A percentile compares a stretch with the other conserved stretches of the same genome.
Conservation (phyloP, 2,113 vertebrate species). For the Chelonoidis abingdonii region DNA sequence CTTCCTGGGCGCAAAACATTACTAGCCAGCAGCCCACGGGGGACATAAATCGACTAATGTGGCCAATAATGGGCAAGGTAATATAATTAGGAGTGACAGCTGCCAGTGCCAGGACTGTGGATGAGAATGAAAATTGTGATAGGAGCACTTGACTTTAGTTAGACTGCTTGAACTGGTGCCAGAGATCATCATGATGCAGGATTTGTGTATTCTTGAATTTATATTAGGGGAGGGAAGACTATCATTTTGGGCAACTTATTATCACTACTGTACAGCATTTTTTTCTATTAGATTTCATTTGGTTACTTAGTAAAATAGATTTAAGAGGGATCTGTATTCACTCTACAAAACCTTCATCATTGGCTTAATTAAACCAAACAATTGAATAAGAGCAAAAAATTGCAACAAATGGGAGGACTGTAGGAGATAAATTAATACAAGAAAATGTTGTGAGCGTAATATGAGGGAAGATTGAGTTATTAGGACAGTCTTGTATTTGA, state of each 20-base stretch:
- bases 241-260: not conserved
- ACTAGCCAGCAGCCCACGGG: not conserved
- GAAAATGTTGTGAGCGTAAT: not conserved
- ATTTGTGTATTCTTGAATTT: not conserved
- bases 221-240: not conserved
- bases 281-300: not conserved
- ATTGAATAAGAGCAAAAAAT: not conserved
- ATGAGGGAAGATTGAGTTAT: not conserved
- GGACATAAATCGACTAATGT: not conserved
- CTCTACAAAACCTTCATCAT: not conserved
- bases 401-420: not conserved
- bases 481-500: not conserved
- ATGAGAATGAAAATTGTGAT: not conserved
- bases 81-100: not conserved
- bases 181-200: not conserved
- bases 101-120: not conserved
- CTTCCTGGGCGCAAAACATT: not conserved
- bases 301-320: not conserved
- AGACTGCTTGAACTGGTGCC: not conserved
- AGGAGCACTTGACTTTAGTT: not conserved
- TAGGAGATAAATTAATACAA: not conserved
- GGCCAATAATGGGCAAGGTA: not conserved
- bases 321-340: not conserved
- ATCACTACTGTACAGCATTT: not conserved
- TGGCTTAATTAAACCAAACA: not conserved